phyloP scores from a whole-genome alignment of 1,140 invertebrate genomes.

The Phymastichus coffea region DNA sequence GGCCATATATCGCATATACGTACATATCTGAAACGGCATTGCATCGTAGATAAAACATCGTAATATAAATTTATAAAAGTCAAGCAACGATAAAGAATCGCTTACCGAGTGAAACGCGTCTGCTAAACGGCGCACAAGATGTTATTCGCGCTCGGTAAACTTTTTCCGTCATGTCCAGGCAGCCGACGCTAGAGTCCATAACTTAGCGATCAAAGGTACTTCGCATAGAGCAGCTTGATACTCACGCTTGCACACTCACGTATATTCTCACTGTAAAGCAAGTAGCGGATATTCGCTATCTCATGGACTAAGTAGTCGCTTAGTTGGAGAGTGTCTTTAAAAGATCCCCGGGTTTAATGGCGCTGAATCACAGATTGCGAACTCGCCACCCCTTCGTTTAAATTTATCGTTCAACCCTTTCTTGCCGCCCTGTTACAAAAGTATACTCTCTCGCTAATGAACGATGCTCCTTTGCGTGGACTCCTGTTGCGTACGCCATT shows the following conservation, averaged over 20 bases:
- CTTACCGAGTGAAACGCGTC: not conserved
- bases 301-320: conserved; percentile 21
- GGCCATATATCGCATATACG: too few relatives aligned
- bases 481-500: too few relatives aligned
- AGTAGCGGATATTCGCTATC: conserved; percentile 25
- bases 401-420: conserved; percentile 51
- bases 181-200: conserved; percentile 27
- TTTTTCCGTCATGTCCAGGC: not conserved
- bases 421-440: conserved; percentile 22
- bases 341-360: conserved; percentile 52
- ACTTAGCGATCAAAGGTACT: conserved; percentile 16
- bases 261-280: too few relatives aligned
- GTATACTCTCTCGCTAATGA: not conserved
- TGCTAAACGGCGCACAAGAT: not conserved
- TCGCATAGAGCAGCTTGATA: too few relatives aligned
- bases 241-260: conserved; percentile 10
- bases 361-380: conserved; percentile 54
- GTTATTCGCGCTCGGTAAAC: not conserved
- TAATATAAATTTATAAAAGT: too few relatives aligned
- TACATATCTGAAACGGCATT: too few relatives aligned
- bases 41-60: too few relatives aligned
- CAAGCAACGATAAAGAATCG: too few relatives aligned
- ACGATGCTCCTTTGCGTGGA: not conserved
- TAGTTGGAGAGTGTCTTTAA: conserved; percentile 36
- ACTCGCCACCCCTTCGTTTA: conserved; percentile 40